Evolutionary conservation across 2,113 vertebrate species (phyloP).

Genomic region (Prolemur simus): DNA sequence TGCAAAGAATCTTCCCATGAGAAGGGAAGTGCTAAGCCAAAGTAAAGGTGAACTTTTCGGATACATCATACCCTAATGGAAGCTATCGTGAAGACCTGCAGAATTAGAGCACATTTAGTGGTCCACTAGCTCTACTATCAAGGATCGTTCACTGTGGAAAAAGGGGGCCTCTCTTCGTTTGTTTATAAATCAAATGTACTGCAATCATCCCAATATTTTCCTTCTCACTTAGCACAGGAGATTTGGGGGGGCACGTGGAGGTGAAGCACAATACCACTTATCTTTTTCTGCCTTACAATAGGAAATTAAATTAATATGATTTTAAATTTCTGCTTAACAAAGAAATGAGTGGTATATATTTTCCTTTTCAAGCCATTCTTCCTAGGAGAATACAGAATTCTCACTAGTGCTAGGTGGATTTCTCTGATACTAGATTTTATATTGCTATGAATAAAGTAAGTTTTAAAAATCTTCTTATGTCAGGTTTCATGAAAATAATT

Average conservation of each 20-base stretch:
- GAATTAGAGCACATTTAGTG: background rate
- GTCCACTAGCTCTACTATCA: background rate
- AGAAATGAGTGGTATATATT: background rate
- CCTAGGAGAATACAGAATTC: background rate
- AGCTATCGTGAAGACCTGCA: background rate
- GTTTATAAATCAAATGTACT: background rate
- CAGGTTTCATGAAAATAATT: constrained; percentile 50
- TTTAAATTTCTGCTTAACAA: background rate
- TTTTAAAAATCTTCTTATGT: constrained; percentile 28
- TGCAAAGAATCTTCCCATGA: background rate
- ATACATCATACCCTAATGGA: background rate
- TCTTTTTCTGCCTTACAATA: background rate
- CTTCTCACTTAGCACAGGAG: background rate
- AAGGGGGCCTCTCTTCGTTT: background rate
- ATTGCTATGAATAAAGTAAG: background rate
- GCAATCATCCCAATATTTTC: background rate
- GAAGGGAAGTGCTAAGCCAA: background rate
- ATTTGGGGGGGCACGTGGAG: background rate
- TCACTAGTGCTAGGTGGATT: background rate
- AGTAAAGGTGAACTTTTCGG: background rate
- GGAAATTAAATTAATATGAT: background rate
- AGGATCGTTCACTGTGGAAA: background rate
- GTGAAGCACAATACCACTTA: background rate
- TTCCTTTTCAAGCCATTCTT: background rate
- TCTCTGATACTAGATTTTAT: background rate